Base-by-base conservation (phyloP, 2,113 vertebrate species). In the Noctilio leporinus region DNA sequence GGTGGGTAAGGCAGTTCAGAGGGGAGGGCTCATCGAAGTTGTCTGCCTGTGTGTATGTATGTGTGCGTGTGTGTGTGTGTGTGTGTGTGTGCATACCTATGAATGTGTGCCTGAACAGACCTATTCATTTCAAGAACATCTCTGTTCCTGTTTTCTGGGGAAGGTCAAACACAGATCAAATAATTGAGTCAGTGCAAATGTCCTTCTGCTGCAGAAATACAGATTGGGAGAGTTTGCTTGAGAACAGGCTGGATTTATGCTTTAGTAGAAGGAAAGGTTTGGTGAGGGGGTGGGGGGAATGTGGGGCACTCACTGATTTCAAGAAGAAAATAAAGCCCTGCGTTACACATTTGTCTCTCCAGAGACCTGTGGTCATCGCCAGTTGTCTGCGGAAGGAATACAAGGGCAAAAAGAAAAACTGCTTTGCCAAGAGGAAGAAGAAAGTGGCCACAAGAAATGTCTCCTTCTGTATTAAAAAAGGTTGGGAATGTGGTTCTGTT, bases 401-500 rank as follows among this genome's bases (percentile, higher is more conserved):
- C 38, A 93, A 97, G 10, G 97, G 98, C 97, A 98, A 92, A 75
- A 98, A 94, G 94, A 98, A 98, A 95, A 97, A 97, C 1, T 97
- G 98, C 33, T 98, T 98, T 5, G 98, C 96, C 95, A 98, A 91
- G 94, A 98, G 97, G 92, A 98, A 90, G 93, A 99, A 97, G 89
- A 99, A 98, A 97, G 97, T 99, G 57, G 99, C 99, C 84, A 98
- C 98, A 4, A 99, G 97, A 98, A 99, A 99, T 91, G 45, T 99
- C 87, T 99, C 99, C 6, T 99, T 99, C 82, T 98, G 98, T 19
- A 98, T 99, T 30, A 99, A 98, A 89, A 99, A 99, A 99, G 99
- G 99, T 99, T 69, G 5, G 98, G 17, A 55, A 26, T 81, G 43
- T 65, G 4, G 55, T 73, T 97, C 57, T 40, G 16, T 49, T 30